Evolutionary conservation across 2,888 invertebrate species (phyloP), one percentile per base, ranked within the genome.

Genomic region (Hemistola chrysoprasaria): DNA sequence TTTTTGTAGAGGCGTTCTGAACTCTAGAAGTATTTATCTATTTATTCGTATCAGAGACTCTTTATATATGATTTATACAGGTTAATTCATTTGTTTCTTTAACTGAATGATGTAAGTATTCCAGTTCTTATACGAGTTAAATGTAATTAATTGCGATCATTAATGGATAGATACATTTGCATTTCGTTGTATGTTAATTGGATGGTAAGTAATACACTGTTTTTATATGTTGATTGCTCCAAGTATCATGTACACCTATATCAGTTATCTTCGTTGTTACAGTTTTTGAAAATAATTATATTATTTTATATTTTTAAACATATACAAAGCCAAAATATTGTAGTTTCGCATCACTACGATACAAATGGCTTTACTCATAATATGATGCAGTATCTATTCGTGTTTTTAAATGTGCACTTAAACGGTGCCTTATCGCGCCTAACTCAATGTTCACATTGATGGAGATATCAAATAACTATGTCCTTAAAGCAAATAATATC

Each of bases 181-280:
- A 43, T 47, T 47, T 51, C 36, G 51, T 44, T 43, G 32, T 51
- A 45, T 47, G 49, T 47, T 47, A 49, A 49, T 54, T 51, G 45
- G 40, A 36, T 39, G 26, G 28, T 40, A 47, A 37, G 40, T 40
- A 34, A 35, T 47, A 24, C 9, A 34, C 24, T 11, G 37, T 53
- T 40, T 40, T 40, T 43, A n/a, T n/a, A 39, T 35, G 22, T 24
- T 8, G 34, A 37, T 16, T 8, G 9, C 32, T 30, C 6, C 22
- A 33, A 3, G 11, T 23, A 11, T 10, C 28, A 22, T 16, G 16
- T 16, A 16, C 16, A 16, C n/a, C n/a, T n/a, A n/a, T n/a, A n/a
- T n/a, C n/a, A n/a, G n/a, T n/a, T n/a, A n/a, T n/a, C n/a, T n/a
- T n/a, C n/a, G n/a, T n/a, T n/a, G n/a, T n/a, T n/a, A n/a, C n/a